Evolutionary conservation across 2,113 vertebrate genomes (phyloP).

Genomic region (Eulacestoma nigropectus): DNA sequence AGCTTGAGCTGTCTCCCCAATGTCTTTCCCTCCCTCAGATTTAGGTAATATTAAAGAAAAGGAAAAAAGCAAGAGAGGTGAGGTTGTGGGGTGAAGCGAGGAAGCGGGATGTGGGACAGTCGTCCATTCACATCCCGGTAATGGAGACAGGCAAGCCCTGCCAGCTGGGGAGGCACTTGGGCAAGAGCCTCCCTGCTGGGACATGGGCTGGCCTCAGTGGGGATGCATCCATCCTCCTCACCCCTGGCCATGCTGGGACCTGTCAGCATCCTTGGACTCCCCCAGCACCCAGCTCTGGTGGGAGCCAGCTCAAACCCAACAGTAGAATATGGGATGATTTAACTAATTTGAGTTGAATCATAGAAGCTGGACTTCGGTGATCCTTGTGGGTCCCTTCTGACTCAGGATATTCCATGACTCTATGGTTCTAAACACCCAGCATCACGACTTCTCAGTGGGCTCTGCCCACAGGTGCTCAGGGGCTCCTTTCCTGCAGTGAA

Average conservation of each 20-base stretch:
- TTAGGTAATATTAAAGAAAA: not conserved
- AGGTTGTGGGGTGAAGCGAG: not conserved
- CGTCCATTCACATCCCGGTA: not conserved
- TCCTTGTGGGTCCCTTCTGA: not conserved
- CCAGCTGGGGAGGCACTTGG: not conserved
- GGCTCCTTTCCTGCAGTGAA: not conserved
- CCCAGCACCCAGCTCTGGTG: not conserved
- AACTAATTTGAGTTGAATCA: not conserved
- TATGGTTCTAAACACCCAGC: not conserved
- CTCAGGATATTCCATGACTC: not conserved
- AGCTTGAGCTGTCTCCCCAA: not conserved
- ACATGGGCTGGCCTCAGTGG: accelerated
- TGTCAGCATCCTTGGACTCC: not conserved
- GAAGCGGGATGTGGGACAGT: accelerated
- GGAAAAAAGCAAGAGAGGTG: not conserved
- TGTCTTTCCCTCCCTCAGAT: not conserved
- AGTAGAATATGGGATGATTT: not conserved
- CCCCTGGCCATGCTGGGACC: not conserved
- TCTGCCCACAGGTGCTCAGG: not conserved
- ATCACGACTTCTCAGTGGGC: not conserved
- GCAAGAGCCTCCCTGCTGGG: not conserved
- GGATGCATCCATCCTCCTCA: accelerated
- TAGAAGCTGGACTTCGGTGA: not conserved
- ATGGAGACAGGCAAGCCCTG: not conserved
- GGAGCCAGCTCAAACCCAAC: accelerated